These are phyloP conservation scores for Calycopis cecrops DNA, from an alignment of 1,140 invertebrate genomes.

Conservation along the genomic window DNA sequence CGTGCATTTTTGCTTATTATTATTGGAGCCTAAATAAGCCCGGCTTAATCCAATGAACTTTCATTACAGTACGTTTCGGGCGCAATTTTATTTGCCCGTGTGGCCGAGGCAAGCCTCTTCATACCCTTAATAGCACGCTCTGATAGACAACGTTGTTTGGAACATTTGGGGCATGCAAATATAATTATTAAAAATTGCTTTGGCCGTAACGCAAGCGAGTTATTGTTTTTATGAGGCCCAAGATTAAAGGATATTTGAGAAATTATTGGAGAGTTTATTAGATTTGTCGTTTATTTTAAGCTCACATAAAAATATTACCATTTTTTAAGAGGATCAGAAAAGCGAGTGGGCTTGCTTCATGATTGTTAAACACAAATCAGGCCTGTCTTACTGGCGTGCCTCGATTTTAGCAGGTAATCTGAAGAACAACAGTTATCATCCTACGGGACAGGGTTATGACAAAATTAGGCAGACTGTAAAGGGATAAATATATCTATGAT, in stretches of 20 bases:
- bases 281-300: constrained; percentile 6
- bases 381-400: too few species aligned
- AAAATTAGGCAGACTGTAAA: too few species aligned
- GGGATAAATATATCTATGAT: too few species aligned
- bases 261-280: constrained; percentile 10
- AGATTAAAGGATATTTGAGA: constrained; percentile 7
- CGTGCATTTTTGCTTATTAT: constrained; percentile 71
- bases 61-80: constrained; percentile 61
- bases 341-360: too few species aligned
- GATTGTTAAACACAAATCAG: too few species aligned
- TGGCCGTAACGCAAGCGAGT: constrained; percentile 39
- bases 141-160: constrained; percentile 47
- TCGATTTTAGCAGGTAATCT: too few species aligned
- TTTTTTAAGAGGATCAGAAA: too few species aligned
- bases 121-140: constrained; percentile 58
- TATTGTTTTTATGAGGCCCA: constrained; percentile 38
- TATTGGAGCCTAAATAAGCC: constrained; percentile 61
- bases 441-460: too few species aligned
- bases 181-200: constrained; percentile 73
- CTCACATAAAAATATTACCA: not conserved
- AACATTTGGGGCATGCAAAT: constrained; percentile 49
- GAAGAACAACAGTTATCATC: too few species aligned
- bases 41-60: constrained; percentile 69
- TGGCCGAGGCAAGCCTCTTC: constrained; percentile 50
- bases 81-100: constrained; percentile 60